Base-by-base conservation (phyloP, 2,888 invertebrate species). In the Ophonus ardosiacus region DNA sequence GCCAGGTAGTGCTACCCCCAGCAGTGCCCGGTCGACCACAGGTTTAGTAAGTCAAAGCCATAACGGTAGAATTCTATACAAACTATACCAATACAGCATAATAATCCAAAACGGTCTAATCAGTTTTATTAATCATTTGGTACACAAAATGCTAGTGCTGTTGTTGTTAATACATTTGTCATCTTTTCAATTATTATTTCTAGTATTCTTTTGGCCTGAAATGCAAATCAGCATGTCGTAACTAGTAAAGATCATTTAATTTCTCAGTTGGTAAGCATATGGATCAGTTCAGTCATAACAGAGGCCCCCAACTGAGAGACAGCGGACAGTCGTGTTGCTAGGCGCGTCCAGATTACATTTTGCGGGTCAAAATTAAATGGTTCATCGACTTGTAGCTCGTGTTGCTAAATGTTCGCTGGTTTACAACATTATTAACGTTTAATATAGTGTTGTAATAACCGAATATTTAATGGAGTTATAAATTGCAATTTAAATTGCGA, bases 211-310 rank as follows among this genome's bases (percentile, higher is more conserved):
- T 51, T 13, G 43, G 8, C 0, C 43, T 10, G 13, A 51, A 51
- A 4, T 51, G 43, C 13, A 59, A 59, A 59, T 17, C 17, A 59
- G 59, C 17, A 13, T 59, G 59, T 59, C 59, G 17, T 17, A 59
- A 59, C 59, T 15, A 59, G 24, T 68, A 38, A 31, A 68, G 6
- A 38, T 68, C 38, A 68, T 68, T 68, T 68, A 7, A 68, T 31
- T 68, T 68, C 68, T 68, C 68, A 68, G 31, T 38, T 38, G 31
- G 68, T 38, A 38, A 38, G 68, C 68, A 68, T 68, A 38, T 68
- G 68, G 31, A 68, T 68, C 68, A 68, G 1, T 68, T 31, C 68
- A 38, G 68, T 68, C 68, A 40, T 68, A 68, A 68, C 68, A 68
- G 38, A 38, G 38, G 13, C 68, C 13, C 31, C 68, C 68, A 31